phyloP scores from a whole-genome alignment of 2,797 vertebrate genomes.

The Masticophis lateralis region DNA sequence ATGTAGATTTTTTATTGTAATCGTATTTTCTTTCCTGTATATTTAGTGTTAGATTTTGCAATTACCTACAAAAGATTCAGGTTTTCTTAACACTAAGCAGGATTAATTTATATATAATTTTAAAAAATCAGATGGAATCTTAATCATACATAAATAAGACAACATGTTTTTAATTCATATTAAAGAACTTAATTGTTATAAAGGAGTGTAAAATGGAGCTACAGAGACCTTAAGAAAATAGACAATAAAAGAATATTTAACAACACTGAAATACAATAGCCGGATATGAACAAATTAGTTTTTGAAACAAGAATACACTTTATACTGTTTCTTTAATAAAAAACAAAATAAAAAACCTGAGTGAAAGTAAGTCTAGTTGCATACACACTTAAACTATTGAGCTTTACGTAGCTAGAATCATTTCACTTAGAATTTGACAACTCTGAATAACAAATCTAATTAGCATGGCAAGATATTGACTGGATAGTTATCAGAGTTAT shows the following conservation, averaged over 20 bases:
- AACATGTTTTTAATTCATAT: conserved; percentile 36
- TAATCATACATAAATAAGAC: conserved; percentile 34
- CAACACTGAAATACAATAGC: conserved; percentile 23
- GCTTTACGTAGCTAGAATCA: neutral
- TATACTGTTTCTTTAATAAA: neutral
- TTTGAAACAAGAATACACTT: conserved; percentile 15
- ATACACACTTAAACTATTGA: neutral
- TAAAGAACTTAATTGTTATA: conserved; percentile 34
- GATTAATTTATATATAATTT: conserved; percentile 43
- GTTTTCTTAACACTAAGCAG: conserved; percentile 9
- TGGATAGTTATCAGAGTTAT: neutral
- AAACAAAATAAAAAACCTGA: neutral
- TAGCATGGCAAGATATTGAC: neutral
- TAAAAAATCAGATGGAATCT: conserved; percentile 24
- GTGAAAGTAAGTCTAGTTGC: neutral
- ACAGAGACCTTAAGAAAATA: conserved; percentile 8
- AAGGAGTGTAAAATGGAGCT: conserved; percentile 2
- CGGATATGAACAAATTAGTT: conserved; percentile 15
- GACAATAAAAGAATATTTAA: conserved; percentile 35
- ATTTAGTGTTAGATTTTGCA: conserved; percentile 2
- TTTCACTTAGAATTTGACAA: neutral
- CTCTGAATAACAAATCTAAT: neutral
- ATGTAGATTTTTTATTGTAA: neutral
- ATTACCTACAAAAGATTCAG: neutral
- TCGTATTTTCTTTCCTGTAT: neutral